A percentile compares a stretch with the other conserved stretches of the same genome.
These are phyloP conservation scores for Apoda limacodes DNA, from an alignment of 2,888 invertebrate species.

Conservation along the genomic window DNA sequence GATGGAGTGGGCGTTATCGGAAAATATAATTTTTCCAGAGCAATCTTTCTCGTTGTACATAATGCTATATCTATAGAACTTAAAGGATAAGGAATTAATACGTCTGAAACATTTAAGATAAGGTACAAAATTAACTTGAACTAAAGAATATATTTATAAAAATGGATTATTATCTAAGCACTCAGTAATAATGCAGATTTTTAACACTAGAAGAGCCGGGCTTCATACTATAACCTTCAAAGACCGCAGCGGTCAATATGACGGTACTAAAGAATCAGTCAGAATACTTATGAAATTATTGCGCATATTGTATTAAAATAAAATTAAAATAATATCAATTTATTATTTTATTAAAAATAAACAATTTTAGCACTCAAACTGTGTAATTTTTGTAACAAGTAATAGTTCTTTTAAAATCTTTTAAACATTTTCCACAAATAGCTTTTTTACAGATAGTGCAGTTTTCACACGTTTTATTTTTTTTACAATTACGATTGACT, in stretches of 20 bases:
- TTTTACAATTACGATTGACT: conserved; percentile 4
- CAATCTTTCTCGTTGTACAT: too few species aligned
- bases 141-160: too few species aligned
- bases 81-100: too few species aligned
- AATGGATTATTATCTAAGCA: too few species aligned
- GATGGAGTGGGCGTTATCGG: too few species aligned
- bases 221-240: conserved; percentile 4
- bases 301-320: conserved; percentile 3
- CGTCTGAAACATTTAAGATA: too few species aligned
- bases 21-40: too few species aligned
- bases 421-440: conserved; percentile 3
- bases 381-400: conserved; percentile 1
- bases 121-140: too few species aligned
- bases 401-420: neutral
- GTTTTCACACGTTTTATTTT: conserved; percentile 3
- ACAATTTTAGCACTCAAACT: conserved; percentile 5
- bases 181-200: too few species aligned
- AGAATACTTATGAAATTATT: conserved; percentile 5
- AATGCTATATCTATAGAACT: too few species aligned
- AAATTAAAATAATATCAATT: conserved; percentile 3
- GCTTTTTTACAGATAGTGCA: conserved; percentile 4
- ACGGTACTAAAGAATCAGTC: conserved; percentile 6
- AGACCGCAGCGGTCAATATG: conserved; percentile 6
- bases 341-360: conserved; percentile 4
- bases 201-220: conserved; percentile 6